Percentiles rank a stretch among this genome's conserved stretches.
phyloP scores from a whole-genome alignment of 2,113 vertebrate genomes.

The Brachionichthys hirsutus region DNA sequence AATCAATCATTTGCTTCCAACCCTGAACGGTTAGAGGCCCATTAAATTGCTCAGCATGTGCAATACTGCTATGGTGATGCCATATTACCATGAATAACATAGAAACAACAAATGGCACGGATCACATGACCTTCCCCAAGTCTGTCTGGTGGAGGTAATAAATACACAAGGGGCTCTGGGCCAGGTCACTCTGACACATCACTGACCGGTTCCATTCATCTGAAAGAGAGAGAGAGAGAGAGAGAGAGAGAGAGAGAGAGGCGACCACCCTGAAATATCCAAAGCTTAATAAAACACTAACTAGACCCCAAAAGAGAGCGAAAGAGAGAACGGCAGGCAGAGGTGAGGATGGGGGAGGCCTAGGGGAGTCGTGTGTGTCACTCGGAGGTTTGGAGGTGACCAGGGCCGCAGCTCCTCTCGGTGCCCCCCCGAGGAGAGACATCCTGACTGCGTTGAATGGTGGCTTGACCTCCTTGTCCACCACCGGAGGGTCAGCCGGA shows the following conservation, averaged over 20 bases:
- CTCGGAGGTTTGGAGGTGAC: background rate
- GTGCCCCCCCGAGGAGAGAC: constrained; percentile 32
- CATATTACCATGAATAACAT: no score
- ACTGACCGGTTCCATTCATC: constrained; percentile 39
- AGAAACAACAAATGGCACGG: no score
- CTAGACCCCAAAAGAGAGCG: no score
- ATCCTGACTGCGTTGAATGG: no score
- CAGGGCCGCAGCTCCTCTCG: constrained; percentile 1
- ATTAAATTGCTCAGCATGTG: constrained; percentile 51
- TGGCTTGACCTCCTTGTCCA: constrained; percentile 55
- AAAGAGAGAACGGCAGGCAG: no score
- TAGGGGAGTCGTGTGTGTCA: background rate
- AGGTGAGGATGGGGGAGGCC: background rate
- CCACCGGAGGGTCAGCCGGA: constrained; percentile 25
- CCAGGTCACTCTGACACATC: constrained; percentile 33
- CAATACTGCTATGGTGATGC: no score
- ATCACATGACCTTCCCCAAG: no score
- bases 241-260: no score
- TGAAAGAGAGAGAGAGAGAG: background rate
- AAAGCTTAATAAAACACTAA: no score
- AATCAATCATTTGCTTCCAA: constrained; percentile 47
- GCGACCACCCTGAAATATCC: no score
- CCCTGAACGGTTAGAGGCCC: constrained; percentile 2
- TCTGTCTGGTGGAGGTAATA: no score
- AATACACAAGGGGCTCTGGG: constrained; percentile 6